Base-by-base conservation (phyloP, 2,797 vertebrate genomes). In the Myripristis murdjan region DNA sequence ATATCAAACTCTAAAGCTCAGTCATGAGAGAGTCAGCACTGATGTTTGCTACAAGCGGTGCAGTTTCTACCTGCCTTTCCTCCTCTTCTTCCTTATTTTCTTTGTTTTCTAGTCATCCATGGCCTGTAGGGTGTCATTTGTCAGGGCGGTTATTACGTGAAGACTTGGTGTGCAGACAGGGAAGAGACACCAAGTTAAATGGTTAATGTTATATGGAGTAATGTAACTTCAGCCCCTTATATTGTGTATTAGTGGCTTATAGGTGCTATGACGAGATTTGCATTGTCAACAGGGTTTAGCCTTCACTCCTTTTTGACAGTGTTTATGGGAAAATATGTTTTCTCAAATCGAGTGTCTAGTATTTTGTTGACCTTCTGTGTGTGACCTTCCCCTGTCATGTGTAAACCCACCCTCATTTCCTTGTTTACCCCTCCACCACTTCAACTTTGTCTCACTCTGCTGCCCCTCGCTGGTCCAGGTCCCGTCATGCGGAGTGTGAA, bases 401-500 rank as follows among this genome's bases (percentile, higher is more conserved):
- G 37, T 18, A 37, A 72, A 60, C 5, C 46, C 8, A 8, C 51
- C 55, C 51, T 60, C 62, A 52, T 67, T 83, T 60, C 49, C n/a
- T 37, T 22, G 8, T 58, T 49, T 62, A 11, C 31, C 48, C n/a
- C 7, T n/a, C 43, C 51, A 33, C 41, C 52, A 0, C 28, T 15
- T 73, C 39, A 47, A 20, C 12, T 49, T 11, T 44, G 6, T 18
- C 24, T 67, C 23, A 14, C 31, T 55, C 41, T 71, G 7, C 16
- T 33, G 8, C 24, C 47, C 16, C 43, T 2, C 35, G 9, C 9
- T 12, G 16, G 2, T 66, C 18, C 63, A 93, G 90, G 60, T 75
- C 46, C 48, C 80, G 83, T 41, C 52, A 95, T 95, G 95, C 84
- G 68, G 44, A 70, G 86, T 53, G 6, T 54, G 11, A 2, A 77